Evolutionary conservation across 2,113 vertebrate genomes (phyloP).

Genomic region (Cromileptes altivelis): DNA sequence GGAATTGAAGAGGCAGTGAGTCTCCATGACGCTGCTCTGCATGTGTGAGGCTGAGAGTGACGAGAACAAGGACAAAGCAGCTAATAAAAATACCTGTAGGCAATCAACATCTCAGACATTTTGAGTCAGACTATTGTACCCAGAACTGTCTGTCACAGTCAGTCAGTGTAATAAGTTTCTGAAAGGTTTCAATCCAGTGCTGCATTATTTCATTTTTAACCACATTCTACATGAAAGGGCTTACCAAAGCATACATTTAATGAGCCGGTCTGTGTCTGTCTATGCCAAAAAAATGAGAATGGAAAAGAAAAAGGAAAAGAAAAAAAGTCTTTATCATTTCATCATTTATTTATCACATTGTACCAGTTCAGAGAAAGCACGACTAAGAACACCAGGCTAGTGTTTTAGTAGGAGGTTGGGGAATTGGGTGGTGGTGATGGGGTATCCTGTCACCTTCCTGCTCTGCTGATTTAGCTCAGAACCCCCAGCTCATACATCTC

Average conservation of each 20-base stretch:
- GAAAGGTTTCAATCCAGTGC: slow-evolving; percentile 5
- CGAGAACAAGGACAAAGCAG: slow-evolving; percentile 7
- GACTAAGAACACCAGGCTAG: background rate
- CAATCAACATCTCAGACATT: slow-evolving; percentile 11
- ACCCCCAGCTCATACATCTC: slow-evolving; percentile 67
- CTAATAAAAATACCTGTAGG: slow-evolving; percentile 1
- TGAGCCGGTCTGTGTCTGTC: background rate
- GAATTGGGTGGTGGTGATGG: background rate
- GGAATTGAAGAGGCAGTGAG: slow-evolving; percentile 30
- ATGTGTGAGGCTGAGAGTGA: background rate
- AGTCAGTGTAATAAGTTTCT: slow-evolving; percentile 19
- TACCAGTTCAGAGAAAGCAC: background rate
- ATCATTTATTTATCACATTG: background rate
- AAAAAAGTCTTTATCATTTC: background rate
- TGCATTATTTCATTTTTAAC: background rate
- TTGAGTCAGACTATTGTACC: slow-evolving; percentile 16
- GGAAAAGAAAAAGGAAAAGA: background rate
- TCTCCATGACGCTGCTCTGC: slow-evolving; percentile 4
- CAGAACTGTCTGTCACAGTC: slow-evolving; percentile 15
- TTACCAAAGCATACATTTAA: background rate
- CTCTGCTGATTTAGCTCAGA: slow-evolving; percentile 43
- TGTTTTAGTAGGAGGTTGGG: background rate
- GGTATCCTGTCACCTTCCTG: slow-evolving; percentile 42
- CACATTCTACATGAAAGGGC: slow-evolving; percentile 10
- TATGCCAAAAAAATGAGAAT: background rate